These are phyloP conservation scores for Nymphalis c-album DNA, from an alignment of 2,888 invertebrate genomes.

Conservation along the genomic window DNA sequence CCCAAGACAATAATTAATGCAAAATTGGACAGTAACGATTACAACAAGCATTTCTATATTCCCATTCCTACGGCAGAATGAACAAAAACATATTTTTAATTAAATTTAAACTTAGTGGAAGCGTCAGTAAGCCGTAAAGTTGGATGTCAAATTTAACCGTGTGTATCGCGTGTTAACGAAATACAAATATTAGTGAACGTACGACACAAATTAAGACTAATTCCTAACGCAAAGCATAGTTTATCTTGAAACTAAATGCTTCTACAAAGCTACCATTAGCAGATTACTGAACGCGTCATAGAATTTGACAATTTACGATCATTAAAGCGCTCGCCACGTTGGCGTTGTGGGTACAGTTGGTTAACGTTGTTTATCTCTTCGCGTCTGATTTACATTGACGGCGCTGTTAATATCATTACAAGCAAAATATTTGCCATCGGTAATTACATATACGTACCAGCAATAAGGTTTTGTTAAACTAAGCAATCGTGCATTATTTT, in stretches of 20 bases:
- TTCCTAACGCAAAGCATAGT: constrained; percentile 73
- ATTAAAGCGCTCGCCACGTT: constrained; percentile 19
- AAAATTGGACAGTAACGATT: too few relatives aligned
- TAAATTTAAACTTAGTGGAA: background rate
- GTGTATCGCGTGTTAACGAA: constrained; percentile 72
- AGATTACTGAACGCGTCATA: constrained; percentile 39
- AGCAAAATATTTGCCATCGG: constrained; percentile 35
- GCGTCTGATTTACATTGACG: background rate
- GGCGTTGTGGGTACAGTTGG: constrained; percentile 11
- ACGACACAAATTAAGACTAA: constrained; percentile 79
- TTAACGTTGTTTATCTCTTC: constrained; percentile 19
- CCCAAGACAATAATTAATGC: too few relatives aligned
- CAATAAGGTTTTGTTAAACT: background rate
- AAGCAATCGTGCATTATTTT: background rate
- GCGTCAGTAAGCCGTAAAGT: constrained; percentile 13
- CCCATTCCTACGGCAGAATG: too few relatives aligned
- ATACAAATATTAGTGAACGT: constrained; percentile 74
- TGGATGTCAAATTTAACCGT: constrained; percentile 41
- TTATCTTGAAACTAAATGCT: constrained; percentile 78
- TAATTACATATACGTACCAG: constrained; percentile 40
- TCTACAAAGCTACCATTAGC: constrained; percentile 71
- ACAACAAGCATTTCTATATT: too few relatives aligned
- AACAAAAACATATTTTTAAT: too few relatives aligned
- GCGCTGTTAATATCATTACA: constrained; percentile 2
- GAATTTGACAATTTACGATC: constrained; percentile 36